These are phyloP conservation scores for Diadophis punctatus DNA, from an alignment of 2,113 vertebrate species.

Conservation along the genomic window DNA sequence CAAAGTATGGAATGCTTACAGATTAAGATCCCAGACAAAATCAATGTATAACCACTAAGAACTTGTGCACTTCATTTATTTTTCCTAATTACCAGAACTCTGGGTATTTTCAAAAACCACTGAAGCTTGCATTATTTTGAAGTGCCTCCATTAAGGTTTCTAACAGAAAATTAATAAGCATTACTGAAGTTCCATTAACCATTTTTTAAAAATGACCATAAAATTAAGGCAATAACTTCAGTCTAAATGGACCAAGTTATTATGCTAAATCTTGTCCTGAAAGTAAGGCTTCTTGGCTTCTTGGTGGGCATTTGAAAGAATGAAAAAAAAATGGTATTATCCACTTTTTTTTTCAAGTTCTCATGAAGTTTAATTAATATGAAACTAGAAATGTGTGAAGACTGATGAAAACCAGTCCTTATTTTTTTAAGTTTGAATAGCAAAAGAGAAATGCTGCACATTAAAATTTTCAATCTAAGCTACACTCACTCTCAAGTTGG, in stretches of 20 bases:
- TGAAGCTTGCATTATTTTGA: conserved; percentile 16
- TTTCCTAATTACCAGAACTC: conserved; percentile 9
- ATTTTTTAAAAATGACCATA: conserved; percentile 47
- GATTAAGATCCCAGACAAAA: not conserved
- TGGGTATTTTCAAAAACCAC: conserved; percentile 4
- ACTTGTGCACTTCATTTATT: not conserved
- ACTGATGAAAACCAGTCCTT: not conserved
- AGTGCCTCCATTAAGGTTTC: conserved; percentile 18
- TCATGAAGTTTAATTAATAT: not conserved
- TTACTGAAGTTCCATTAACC: conserved; percentile 35
- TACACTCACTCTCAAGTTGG: not conserved
- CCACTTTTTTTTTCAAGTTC: not conserved
- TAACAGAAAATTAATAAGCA: conserved; percentile 40
- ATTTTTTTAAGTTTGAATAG: not conserved
- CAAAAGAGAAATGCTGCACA: not conserved
- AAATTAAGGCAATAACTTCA: conserved; percentile 20
- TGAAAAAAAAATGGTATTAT: not conserved
- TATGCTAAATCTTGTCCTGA: conserved; percentile 19
- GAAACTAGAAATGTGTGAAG: not conserved
- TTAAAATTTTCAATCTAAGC: not conserved
- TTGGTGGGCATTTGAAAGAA: not conserved
- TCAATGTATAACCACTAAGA: not conserved
- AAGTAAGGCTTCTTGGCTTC: conserved; percentile 23
- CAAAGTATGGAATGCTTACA: not conserved
- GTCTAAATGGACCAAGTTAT: conserved; percentile 26